phyloP scores from a whole-genome alignment of 2,113 vertebrate species.

The Ailurus styani region DNA sequence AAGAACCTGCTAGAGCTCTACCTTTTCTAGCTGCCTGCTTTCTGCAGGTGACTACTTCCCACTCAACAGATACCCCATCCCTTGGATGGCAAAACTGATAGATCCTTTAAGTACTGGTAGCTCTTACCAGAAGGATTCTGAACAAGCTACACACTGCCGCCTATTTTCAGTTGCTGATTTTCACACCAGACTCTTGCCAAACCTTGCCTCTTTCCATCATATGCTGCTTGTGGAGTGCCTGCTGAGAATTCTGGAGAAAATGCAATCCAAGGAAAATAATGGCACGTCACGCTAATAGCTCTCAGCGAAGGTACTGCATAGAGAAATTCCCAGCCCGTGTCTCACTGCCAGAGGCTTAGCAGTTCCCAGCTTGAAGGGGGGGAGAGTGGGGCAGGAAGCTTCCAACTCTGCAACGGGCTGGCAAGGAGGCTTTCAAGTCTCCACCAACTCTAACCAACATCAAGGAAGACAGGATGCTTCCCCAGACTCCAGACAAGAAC shows the following conservation, averaged over 20 bases:
- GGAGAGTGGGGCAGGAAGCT: neutral
- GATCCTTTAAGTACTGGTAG: neutral
- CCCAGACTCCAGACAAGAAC: neutral
- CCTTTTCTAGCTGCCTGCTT: neutral
- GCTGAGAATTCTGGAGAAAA: constrained; percentile 26
- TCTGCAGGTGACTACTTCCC: neutral
- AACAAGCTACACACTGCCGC: neutral
- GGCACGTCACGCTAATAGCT: neutral
- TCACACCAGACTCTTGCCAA: constrained; percentile 44
- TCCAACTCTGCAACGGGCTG: neutral
- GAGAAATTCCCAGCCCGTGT: neutral
- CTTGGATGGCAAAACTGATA: neutral
- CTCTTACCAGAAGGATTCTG: neutral
- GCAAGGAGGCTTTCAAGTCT: neutral
- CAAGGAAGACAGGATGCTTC: neutral
- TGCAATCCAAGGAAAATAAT: neutral
- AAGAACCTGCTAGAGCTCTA: neutral
- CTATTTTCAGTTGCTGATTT: constrained; percentile 17
- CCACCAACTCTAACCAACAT: neutral
- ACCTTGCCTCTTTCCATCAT: neutral
- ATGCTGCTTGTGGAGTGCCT: neutral
- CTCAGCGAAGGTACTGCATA: neutral
- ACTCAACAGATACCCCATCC: neutral
- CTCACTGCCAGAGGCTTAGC: neutral
- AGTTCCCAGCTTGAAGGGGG: neutral